Percentiles rank a stretch among this genome's conserved stretches.
Evolutionary conservation across 2,113 vertebrate genomes (phyloP).

Genomic region (Paedocypris sp.): DNA sequence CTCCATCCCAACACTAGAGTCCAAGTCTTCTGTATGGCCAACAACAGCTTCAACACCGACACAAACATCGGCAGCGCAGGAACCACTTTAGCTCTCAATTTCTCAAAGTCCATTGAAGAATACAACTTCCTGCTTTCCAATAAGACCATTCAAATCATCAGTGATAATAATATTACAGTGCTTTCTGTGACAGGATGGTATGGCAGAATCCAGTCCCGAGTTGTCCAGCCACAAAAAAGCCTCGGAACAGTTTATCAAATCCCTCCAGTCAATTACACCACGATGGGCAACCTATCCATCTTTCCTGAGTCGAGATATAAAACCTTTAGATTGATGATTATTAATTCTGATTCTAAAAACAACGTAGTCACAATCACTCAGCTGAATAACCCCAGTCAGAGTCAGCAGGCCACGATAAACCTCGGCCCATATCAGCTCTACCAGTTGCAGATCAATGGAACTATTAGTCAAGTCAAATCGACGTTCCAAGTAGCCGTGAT

Average conservation of each 20-base stretch:
- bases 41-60: rapidly evolving
- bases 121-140: rapidly evolving
- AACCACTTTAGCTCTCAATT: background rate
- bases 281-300: background rate
- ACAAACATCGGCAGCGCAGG: rapidly evolving
- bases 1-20: rapidly evolving
- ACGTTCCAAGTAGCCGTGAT: constrained; percentile 25
- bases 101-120: constrained; percentile 25
- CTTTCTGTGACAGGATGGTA: constrained; percentile 1
- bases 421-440: background rate
- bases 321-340: constrained; percentile 44
- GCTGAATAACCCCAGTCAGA: rapidly evolving
- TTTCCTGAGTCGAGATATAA: background rate
- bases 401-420: rapidly evolving
- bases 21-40: background rate
- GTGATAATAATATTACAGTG: constrained; percentile 27
- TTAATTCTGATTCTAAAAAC: background rate
- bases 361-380: constrained; percentile 18
- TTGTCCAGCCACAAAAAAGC: constrained; percentile 27
- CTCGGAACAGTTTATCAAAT: constrained; percentile 42
- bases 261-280: constrained; percentile 17
- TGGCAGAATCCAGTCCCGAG: constrained; percentile 40
- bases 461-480: background rate
- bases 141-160: constrained; percentile 3
- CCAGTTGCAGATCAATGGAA: background rate